phyloP scores from a whole-genome alignment of 2,113 vertebrate genomes.

The Tympanuchus pallidicinctus region DNA sequence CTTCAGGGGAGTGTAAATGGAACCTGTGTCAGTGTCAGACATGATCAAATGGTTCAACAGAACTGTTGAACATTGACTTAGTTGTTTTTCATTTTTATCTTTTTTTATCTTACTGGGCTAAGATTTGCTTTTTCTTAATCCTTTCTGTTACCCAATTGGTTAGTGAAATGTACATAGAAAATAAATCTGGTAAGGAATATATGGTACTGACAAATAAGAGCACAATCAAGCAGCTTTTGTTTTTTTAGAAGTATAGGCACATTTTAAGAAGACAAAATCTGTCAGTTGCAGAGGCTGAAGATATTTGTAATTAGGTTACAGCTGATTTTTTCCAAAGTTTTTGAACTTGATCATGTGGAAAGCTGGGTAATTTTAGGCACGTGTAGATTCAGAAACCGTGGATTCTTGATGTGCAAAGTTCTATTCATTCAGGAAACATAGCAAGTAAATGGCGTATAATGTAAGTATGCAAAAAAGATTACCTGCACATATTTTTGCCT shows the following conservation, averaged over 20 bases:
- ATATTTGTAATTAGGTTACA: not conserved
- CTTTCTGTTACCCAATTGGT: not conserved
- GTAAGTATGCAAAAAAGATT: not conserved
- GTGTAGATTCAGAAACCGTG: not conserved
- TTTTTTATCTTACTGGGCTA: not conserved
- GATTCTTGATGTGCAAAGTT: not conserved
- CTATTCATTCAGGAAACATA: not conserved
- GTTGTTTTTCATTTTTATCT: not conserved
- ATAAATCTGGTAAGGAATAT: not conserved
- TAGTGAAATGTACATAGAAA: not conserved
- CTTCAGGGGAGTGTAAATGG: not conserved
- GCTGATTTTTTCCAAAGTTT: not conserved
- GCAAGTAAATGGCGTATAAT: not conserved
- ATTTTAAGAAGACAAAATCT: not conserved
- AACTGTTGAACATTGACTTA: not conserved
- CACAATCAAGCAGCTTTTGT: not conserved
- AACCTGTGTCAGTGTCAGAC: not conserved
- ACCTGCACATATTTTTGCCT: not conserved
- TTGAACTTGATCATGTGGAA: not conserved
- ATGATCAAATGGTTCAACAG: not conserved
- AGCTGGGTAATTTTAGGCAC: not conserved
- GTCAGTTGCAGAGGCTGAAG: not conserved
- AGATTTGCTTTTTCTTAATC: not conserved
- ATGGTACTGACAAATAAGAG: not conserved
- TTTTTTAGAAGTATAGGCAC: not conserved